Evolutionary conservation across 2,797 vertebrate species (phyloP).

Genomic region (Gymnothorax reevesii): DNA sequence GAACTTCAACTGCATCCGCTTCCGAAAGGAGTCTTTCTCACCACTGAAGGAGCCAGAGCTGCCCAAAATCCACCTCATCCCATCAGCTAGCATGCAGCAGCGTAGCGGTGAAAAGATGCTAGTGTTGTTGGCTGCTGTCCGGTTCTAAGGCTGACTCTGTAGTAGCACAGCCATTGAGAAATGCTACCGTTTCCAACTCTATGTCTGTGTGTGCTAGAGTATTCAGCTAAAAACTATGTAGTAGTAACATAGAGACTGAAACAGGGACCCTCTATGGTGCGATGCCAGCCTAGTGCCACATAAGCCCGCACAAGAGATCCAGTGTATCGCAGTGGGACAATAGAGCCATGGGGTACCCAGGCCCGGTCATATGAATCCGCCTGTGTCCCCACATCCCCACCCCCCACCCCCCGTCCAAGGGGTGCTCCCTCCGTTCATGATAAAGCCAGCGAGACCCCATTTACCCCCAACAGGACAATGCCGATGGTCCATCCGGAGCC

Average conservation of each 20-base stretch:
- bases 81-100: not conserved
- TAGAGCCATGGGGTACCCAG: not conserved
- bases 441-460: not conserved
- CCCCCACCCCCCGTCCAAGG: too few relatives aligned
- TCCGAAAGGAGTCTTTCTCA: not conserved
- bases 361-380: not conserved
- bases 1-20: not conserved
- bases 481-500: not conserved
- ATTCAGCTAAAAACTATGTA: too few relatives aligned
- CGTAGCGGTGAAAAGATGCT: too few relatives aligned
- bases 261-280: not conserved
- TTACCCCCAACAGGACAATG: not conserved
- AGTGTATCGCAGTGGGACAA: not conserved
- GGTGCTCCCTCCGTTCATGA: not conserved
- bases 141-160: not conserved
- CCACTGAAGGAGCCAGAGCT: not conserved
- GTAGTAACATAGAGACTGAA: not conserved
- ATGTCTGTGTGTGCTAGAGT: too few relatives aligned
- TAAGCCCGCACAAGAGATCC: not conserved
- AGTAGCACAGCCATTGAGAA: too few relatives aligned
- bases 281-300: not conserved
- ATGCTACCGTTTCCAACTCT: too few relatives aligned
- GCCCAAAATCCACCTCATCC: not conserved
- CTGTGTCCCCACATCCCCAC: not conserved
- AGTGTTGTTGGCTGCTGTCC: not conserved